These are phyloP conservation scores for Cyprinodon variegatus DNA, from an alignment of 2,113 vertebrate species.

Conservation along the genomic window DNA sequence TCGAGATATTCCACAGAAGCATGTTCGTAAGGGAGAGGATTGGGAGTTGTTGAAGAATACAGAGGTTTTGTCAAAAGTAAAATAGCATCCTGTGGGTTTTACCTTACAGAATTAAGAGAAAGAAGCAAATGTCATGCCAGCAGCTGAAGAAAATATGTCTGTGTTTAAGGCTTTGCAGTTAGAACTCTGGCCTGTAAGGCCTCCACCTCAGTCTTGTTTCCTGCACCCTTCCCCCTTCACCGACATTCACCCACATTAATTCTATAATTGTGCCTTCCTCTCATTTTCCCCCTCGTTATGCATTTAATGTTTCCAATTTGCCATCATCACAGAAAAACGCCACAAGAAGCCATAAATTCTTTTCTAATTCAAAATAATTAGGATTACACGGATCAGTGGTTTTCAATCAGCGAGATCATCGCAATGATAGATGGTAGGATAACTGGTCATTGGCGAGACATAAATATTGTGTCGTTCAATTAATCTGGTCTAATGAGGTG, in stretches of 20 bases:
- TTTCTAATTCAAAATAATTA: conserved; percentile 99
- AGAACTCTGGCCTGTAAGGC: conserved; percentile 33
- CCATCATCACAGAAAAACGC: conserved; percentile 77
- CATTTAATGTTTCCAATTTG: conserved; percentile 82
- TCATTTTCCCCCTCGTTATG: conserved; percentile 78
- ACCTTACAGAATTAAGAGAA: conserved; percentile 41
- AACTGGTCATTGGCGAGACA: conserved; percentile 92
- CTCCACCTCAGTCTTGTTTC: conserved; percentile 48
- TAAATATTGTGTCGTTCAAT: conserved; percentile 99
- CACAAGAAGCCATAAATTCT: conserved; percentile 91
- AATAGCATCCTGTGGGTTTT: conserved; percentile 72
- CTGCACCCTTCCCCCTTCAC: conserved; percentile 48
- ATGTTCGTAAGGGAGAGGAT: conserved; percentile 62
- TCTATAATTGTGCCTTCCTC: conserved; percentile 73
- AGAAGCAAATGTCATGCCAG: conserved; percentile 55
- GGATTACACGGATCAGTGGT: conserved; percentile 96
- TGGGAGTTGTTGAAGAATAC: conserved; percentile 65
- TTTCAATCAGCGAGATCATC: conserved; percentile 99
- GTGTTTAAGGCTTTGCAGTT: conserved; percentile 19
- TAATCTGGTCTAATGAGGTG: conserved; percentile 95
- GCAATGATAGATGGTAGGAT: conserved; percentile 94
- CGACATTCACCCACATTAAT: conserved; percentile 76
- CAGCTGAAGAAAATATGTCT: conserved; percentile 37
- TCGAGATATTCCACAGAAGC: conserved; percentile 68
- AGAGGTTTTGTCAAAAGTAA: conserved; percentile 61